Conservation (phyloP, 2,888 invertebrate genomes). For the Helobdella robusta region DNA sequence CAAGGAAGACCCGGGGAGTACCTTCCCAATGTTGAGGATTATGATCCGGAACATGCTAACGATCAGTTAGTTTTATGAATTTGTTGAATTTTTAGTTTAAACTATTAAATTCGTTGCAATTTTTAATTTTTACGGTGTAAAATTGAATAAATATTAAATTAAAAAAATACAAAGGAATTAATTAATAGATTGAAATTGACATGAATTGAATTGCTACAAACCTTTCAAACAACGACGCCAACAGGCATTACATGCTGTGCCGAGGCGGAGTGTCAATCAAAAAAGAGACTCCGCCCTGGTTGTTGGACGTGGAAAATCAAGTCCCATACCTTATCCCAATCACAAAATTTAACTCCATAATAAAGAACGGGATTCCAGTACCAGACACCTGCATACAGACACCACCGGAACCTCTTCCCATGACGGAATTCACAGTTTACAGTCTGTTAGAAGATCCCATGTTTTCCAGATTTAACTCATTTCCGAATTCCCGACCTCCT, state of each 20-base stretch:
- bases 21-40: neutral
- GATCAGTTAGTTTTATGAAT: neutral
- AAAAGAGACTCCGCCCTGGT: conserved; percentile 13
- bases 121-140: no score
- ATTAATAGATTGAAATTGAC: no score
- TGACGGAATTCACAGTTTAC: conserved; percentile 16
- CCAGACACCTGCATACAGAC: conserved; percentile 24
- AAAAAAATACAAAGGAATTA: no score
- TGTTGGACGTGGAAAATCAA: conserved; percentile 10
- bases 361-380: neutral
- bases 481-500: conserved; percentile 17
- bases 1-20: neutral
- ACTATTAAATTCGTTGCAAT: no score
- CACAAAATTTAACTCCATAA: neutral
- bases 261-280: neutral
- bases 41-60: neutral
- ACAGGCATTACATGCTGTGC: conserved; percentile 6
- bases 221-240: no score
- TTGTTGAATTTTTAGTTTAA: no score
- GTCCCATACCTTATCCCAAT: conserved; percentile 12
- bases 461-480: conserved; percentile 20
- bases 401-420: conserved; percentile 8
- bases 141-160: no score
- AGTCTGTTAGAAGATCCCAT: conserved; percentile 22
- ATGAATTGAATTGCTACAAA: no score